Base-by-base conservation (phyloP, 1,140 invertebrate species). In the Lepidurus couesii region DNA sequence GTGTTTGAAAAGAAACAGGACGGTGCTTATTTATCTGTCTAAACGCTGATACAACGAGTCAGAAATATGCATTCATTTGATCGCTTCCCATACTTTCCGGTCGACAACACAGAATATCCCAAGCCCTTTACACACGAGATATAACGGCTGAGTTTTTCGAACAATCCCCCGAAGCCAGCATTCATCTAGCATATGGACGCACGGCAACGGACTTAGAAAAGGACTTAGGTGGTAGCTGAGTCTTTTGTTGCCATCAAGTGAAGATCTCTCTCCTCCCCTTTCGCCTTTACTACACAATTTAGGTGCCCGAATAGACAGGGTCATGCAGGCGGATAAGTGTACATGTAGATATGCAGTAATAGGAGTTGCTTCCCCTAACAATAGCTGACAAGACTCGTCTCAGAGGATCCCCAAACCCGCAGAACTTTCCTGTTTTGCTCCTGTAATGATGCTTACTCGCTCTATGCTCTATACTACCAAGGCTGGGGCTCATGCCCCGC, bases 261-360 rank as follows among this genome's bases (percentile, higher is more conserved):
- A 34, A 34, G 34, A 34, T 34, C 34, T 34, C 34, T 34, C 34
- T 34, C 53, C 53, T n/a, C 8, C 53, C 53, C 53, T 65, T 65
- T 65, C 21, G 21, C 21, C 53, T 65, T 21, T 65, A n/a, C 53
- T 16, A 13, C 16, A 65, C 53, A 9, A 65, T 65, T 65, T 13
- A 16, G 53, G 21, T 65, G 53, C 53, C 21, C 21, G 34, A 4
- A 34, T 65, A 65, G 21, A 7, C 53, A 7, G 6, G 53, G 53
- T 65, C 53, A 65, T 65, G 13, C 53, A 1, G 13, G 53, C 53
- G 21, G 53, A 65, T 65, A 65, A 65, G 53, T 21, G 53, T 47
- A 7, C 13, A 65, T 65, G 53, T 65, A 65, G 53, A 65, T 65
- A 65, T 65, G 53, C 13, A 65, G 53, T 65, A 65, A 65, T 65